A percentile compares a stretch with the other conserved stretches of the same genome.
Evolutionary conservation across 2,888 invertebrate species (phyloP).

Genomic region (Cheiracanthium punctorium): DNA sequence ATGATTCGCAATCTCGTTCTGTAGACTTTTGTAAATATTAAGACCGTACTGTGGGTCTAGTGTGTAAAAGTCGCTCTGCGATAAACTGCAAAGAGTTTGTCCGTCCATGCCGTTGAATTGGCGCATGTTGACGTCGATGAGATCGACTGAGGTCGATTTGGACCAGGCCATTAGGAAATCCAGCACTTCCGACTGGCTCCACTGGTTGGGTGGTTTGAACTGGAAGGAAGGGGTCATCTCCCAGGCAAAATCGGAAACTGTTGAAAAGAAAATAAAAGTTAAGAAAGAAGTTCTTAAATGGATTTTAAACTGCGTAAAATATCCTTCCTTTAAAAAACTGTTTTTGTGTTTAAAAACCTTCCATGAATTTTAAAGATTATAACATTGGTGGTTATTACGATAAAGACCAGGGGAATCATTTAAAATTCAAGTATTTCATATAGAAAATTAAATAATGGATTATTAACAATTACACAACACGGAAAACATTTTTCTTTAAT

Average conservation of each 20-base stretch:
- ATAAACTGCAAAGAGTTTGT: conserved; percentile 39
- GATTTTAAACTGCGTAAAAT: no score
- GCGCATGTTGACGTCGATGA: conserved; percentile 55
- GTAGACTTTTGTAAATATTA: conserved; percentile 45
- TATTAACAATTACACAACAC: no score
- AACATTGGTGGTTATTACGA: no score
- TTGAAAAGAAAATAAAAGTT: neutral
- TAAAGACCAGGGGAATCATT: no score
- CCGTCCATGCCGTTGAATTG: conserved; percentile 58
- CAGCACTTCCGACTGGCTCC: conserved; percentile 50
- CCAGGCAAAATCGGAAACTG: conserved; percentile 24
- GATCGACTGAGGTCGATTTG: conserved; percentile 40
- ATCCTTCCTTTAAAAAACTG: no score
- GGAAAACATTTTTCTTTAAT: no score
- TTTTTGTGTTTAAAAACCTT: no score
- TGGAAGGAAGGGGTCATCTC: conserved; percentile 42
- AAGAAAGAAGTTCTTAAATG: neutral
- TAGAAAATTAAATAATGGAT: no score
- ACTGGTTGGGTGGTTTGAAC: conserved; percentile 48
- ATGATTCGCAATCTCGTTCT: conserved; percentile 50
- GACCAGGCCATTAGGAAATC: conserved; percentile 62
- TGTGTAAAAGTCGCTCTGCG: conserved; percentile 46
- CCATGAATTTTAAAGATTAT: no score
- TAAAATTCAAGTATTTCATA: no score
- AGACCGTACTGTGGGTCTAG: conserved; percentile 48